Evolutionary conservation across 2,888 invertebrate species (phyloP), one percentile per base, ranked within the genome.

Genomic region (Volucella inflata): DNA sequence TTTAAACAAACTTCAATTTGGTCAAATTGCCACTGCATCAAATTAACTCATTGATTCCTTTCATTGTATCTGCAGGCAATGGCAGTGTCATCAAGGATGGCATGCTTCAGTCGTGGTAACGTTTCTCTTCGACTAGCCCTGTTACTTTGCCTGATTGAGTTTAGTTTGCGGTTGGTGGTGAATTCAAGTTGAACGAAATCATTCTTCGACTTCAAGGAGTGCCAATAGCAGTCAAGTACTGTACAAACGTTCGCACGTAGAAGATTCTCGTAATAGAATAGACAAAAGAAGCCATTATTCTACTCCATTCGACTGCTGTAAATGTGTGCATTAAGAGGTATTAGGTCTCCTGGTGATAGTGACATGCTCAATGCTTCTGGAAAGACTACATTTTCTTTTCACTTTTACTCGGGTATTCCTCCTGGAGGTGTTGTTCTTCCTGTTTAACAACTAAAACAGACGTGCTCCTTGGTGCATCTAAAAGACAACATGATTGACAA

Each of bases 21-120:
- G 60, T 62, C 48, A 80, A 85, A 81, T 81, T 81, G 81, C 76
- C 81, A 77, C 85, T 81, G 71, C 81, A 76, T 85, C 72, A 81
- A 85, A 85, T 85, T 77, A 81, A 81, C 81, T 77, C 81, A 85
- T 68, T 85, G 85, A 81, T 81, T 80, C 68, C 48, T 76, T 81
- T 76, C 81, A 77, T 59, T 81, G 81, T 76, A 81, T 81, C 68
- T 81, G 68, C 81, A 81, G 36, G 44, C 48, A 80, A 81, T 65
- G 81, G 70, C 80, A 76, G 30, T 6, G 30, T 44, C 81, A 72
- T 81, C 76, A 60, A 76, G 51, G 36, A 30, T 30, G 30, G 6
- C 6, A 30, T 30, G 6, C 30, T 30, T 30, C 30, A 30, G 6
- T 30, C 30, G 6, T 30, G 30, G 30, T 30, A 30, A 30, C 30